A percentile compares a stretch with the other conserved stretches of the same genome.
Evolutionary conservation across 2,113 vertebrate species (phyloP).

Genomic region (Sarotherodon lohbergeri): DNA sequence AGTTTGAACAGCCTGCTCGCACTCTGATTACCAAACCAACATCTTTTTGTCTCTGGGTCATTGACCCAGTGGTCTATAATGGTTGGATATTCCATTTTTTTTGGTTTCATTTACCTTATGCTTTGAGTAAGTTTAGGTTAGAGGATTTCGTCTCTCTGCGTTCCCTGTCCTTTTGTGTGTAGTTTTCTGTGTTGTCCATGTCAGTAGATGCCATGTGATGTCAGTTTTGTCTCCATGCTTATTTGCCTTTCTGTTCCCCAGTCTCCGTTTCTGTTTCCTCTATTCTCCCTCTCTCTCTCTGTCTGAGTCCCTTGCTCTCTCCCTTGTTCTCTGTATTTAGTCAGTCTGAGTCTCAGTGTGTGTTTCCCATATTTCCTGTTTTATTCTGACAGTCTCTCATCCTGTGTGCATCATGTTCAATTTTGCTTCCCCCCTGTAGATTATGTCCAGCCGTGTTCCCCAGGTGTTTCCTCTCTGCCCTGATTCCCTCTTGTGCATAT

Average conservation of each 20-base stretch:
- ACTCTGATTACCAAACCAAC: neutral
- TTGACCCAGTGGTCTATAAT: neutral
- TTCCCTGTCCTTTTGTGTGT: neutral
- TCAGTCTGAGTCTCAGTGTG: neutral
- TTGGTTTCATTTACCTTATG: neutral
- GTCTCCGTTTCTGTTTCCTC: no score
- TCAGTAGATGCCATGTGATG: neutral
- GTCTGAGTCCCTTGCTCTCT: neutral
- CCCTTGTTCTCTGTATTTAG: neutral
- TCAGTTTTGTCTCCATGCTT: neutral
- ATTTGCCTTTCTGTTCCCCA: neutral
- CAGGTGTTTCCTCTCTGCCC: neutral
- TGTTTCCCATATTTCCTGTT: neutral
- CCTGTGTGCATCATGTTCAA: neutral
- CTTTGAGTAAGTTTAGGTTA: neutral
- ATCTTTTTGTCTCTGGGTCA: neutral
- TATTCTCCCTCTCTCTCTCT: no score
- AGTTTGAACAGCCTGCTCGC: neutral
- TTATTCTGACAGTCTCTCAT: neutral
- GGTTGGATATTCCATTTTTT: neutral
- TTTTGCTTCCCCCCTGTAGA: neutral
- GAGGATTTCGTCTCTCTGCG: neutral
- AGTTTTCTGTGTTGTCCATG: neutral
- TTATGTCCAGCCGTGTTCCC: neutral
- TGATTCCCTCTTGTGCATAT: neutral